Base-by-base conservation (phyloP, 1,140 invertebrate species). In the Pinna nobilis region DNA sequence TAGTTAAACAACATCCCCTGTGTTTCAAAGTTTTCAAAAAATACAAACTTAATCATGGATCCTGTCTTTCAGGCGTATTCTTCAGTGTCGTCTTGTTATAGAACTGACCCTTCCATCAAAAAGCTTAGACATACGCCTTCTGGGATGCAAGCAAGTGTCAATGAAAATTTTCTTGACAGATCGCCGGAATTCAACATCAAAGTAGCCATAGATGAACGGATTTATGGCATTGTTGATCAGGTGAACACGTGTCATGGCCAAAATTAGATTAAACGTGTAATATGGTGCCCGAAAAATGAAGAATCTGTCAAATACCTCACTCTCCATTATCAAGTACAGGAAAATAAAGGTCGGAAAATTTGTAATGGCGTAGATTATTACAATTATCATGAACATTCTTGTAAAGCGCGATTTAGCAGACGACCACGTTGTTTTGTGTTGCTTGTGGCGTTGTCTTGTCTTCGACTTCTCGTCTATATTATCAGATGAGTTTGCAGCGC, bases 141-240 rank as follows among this genome's bases (percentile, higher is more conserved):
- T 33, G 30, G 32, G 55, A 59, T 61, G 37, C 13, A 61, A 15
- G 15, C 37, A 15, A 18, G 44, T 63, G 20, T 37, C 44, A 15
- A 2, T 9, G 44, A 33, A 63, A 63, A 63, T 63, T 18, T 23
- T 61, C 23, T 55, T 63, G 30, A 60, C 60, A 30, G 63, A 59
- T 39, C 35, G 33, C 49, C 70, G 44, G 32, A 72, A 72, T n/a
- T 33, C 35, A 28, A 53, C 37, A 49, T 72, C 70, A 49, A 72
- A 72, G 50, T 57, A 72, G 7, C 70, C 70, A 35, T 72, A 72
- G 15, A 72, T 39, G 18, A 65, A 72, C 18, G 70, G 70, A 49
- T 72, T 72, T 0, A 66, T 44, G 23, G 66, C 66, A 49, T 72
- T 65, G 23, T 72, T 72, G 13, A 72, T 72, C 0, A 72, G 59